Conservation (phyloP, 2,113 vertebrate genomes). For the Uria lomvia region DNA sequence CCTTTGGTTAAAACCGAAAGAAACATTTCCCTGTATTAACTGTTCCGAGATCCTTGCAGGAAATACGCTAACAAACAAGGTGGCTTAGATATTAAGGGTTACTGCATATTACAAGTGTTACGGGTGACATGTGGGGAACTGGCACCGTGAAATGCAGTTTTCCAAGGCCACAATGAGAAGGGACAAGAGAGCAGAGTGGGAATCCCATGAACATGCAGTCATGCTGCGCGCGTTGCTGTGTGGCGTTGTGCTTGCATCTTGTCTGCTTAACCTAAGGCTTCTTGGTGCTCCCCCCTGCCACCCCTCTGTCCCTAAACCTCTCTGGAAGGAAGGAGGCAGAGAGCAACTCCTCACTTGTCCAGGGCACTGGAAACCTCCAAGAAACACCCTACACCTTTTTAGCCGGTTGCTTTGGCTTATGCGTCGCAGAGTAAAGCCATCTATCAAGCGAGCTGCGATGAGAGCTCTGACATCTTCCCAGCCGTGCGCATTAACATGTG, state of each 20-base stretch:
- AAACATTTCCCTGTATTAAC: neutral
- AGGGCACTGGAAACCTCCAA: neutral
- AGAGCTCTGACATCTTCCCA: neutral
- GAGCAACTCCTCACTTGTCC: neutral
- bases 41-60: neutral
- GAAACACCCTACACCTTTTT: neutral
- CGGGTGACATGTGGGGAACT: accelerated
- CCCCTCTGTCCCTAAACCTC: neutral
- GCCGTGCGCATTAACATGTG: neutral
- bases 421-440: neutral
- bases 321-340: neutral
- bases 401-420: neutral
- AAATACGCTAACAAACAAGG: neutral
- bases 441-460: neutral
- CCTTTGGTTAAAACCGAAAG: neutral
- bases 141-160: neutral
- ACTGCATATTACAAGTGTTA: neutral
- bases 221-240: neutral
- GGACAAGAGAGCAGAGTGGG: neutral
- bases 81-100: neutral
- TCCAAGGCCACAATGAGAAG: neutral
- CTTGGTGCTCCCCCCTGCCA: neutral
- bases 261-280: neutral
- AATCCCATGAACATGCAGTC: neutral
- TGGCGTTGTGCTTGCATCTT: neutral